Conservation (phyloP, 2,113 vertebrate genomes). For the Circaetus gallicus region DNA sequence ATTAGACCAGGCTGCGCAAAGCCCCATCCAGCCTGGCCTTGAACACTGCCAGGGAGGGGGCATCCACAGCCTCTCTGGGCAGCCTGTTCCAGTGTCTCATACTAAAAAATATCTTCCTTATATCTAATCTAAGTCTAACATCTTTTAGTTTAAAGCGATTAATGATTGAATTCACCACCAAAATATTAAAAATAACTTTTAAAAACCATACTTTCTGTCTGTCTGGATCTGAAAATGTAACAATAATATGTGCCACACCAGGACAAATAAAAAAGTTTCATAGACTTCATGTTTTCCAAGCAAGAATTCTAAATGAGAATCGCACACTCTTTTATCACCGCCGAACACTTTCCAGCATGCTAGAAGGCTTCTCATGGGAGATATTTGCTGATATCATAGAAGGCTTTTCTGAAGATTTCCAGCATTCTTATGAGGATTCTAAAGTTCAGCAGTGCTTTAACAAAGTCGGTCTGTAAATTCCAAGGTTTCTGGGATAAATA, state of each 20-base stretch:
- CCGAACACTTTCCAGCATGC: not conserved
- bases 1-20: not conserved
- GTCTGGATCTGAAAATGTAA: not conserved
- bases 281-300: not conserved
- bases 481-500: constrained; percentile 61
- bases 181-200: not conserved
- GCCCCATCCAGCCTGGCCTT: not conserved
- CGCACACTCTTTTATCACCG: not conserved
- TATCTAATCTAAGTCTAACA: not conserved
- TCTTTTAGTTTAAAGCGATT: not conserved
- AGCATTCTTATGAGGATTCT: constrained; percentile 57
- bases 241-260: not conserved
- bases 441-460: constrained; percentile 60
- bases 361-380: constrained; percentile 47
- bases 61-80: not conserved
- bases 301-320: constrained; percentile 21
- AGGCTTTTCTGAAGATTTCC: constrained; percentile 61
- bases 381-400: constrained; percentile 59
- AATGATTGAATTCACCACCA: not conserved
- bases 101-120: accelerated
- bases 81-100: not conserved
- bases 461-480: constrained; percentile 64
- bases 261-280: not conserved
- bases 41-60: not conserved
- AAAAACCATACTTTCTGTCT: not conserved